These are phyloP conservation scores for Barypeithes pellucidus DNA, from an alignment of 2,888 invertebrate species.

Conservation along the genomic window DNA sequence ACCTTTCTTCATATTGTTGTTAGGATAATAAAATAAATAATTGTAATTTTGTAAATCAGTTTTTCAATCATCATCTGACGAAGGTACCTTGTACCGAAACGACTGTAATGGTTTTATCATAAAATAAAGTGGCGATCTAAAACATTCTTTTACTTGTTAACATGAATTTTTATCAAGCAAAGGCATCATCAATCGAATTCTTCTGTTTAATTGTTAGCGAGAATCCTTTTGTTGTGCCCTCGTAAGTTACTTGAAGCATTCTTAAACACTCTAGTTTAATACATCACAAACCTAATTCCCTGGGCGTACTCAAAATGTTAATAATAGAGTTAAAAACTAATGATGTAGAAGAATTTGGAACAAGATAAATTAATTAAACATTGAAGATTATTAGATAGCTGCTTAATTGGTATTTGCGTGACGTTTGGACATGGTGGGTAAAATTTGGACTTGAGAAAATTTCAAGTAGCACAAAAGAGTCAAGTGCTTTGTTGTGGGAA, in stretches of 20 bases:
- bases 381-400: conserved; percentile 7
- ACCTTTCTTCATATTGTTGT: too few relatives aligned
- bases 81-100: too few relatives aligned
- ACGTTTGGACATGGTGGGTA: conserved; percentile 1
- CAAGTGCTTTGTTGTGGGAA: neutral
- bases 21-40: too few relatives aligned
- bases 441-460: conserved; percentile 10
- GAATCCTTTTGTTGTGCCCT: too few relatives aligned
- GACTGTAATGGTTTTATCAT: too few relatives aligned
- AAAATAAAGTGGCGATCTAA: too few relatives aligned
- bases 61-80: too few relatives aligned
- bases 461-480: conserved; percentile 18
- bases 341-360: conserved; percentile 21
- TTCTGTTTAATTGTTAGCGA: too few relatives aligned
- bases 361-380: conserved; percentile 21
- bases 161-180: too few relatives aligned
- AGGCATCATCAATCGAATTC: too few relatives aligned
- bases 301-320: conserved; percentile 25
- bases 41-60: too few relatives aligned
- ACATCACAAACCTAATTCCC: neutral
- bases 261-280: neutral
- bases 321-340: conserved; percentile 26
- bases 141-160: too few relatives aligned
- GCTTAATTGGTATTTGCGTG: neutral
- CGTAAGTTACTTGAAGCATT: neutral